Base-by-base conservation (phyloP, 2,113 vertebrate species). In the Ranitomeya imitator region DNA sequence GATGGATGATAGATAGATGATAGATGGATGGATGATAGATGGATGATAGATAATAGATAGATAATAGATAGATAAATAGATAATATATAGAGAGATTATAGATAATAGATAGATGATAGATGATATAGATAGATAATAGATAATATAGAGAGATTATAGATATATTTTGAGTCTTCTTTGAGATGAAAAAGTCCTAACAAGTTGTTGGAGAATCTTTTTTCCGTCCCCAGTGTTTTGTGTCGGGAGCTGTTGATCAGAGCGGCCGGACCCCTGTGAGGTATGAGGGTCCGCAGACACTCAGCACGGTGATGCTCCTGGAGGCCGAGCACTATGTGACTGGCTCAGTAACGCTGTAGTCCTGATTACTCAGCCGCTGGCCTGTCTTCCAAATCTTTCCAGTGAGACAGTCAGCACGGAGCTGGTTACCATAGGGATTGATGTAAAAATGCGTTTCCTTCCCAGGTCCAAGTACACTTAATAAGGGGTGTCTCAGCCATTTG, bases 351-450 rank as follows among this genome's bases (percentile, higher is more conserved):
- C 15, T 26, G n/a, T 26, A 71, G n/a, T 71, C 37, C 23, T 57
- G n/a, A 26, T 59, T 59, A 79, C 54, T 79, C 55, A 79, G 77
- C 54, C 52, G 52, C 78, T 79, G 52, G n/a, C 52, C 54, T 15
- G 12, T 15, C 16, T 59, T 79, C 54, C 54, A 18, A 59, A 6
- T 79, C 3, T 55, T 59, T 79, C 52, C 54, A 59, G 52, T 55
- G 26, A 55, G 77, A 79, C 54, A 78, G 51, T 78, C 77, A 57
- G n/a, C 52, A 57, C 21, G n/a, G 54, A 79, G 12, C 15, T 26
- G 54, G 78, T 59, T 79, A 59, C 54, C 55, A 79, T 79, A 57
- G 21, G 21, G 59, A 79, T 55, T 79, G 78, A 79, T 23, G 21
- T 59, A 57, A 79, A 79, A 79, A 79, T 79, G 21, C 26, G 59